phyloP scores from a whole-genome alignment of 2,113 vertebrate genomes.

The Saguinus imperator region DNA sequence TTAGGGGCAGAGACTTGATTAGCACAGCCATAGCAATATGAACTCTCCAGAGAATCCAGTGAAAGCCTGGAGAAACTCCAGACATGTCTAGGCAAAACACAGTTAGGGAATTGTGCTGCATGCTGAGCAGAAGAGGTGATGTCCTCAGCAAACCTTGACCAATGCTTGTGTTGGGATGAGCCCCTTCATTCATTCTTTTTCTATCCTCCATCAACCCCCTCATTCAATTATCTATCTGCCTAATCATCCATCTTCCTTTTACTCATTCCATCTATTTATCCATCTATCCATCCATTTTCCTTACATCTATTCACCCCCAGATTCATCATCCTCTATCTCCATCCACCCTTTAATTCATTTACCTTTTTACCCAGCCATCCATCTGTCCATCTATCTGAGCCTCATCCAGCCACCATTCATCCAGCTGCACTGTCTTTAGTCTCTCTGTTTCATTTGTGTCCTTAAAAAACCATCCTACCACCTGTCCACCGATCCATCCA shows the following conservation, averaged over 20 bases:
- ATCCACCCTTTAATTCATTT: not conserved
- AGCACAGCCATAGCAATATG: not conserved
- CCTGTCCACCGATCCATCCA: not conserved
- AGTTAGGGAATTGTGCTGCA: not conserved
- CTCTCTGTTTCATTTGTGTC: not conserved
- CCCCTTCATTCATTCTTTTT: not conserved
- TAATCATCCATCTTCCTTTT: not conserved
- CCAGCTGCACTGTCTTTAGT: not conserved
- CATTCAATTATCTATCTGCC: not conserved
- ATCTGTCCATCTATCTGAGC: not conserved
- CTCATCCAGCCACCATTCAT: not conserved
- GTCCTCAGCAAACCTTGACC: not conserved
- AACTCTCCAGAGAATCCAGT: not conserved
- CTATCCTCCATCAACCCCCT: not conserved
- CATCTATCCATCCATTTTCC: not conserved
- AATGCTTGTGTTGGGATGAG: not conserved
- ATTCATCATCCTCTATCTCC: not conserved
- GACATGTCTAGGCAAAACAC: not conserved
- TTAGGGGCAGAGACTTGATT: slow-evolving; percentile 35
- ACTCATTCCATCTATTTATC: too few species aligned
- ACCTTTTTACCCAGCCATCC: not conserved
- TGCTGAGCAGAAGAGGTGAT: rapidly evolving
- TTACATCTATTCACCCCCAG: not conserved
- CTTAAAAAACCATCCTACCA: not conserved
- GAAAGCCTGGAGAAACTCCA: not conserved